Conservation (phyloP, 2,888 invertebrate genomes). For the Parnassius smintheus region DNA sequence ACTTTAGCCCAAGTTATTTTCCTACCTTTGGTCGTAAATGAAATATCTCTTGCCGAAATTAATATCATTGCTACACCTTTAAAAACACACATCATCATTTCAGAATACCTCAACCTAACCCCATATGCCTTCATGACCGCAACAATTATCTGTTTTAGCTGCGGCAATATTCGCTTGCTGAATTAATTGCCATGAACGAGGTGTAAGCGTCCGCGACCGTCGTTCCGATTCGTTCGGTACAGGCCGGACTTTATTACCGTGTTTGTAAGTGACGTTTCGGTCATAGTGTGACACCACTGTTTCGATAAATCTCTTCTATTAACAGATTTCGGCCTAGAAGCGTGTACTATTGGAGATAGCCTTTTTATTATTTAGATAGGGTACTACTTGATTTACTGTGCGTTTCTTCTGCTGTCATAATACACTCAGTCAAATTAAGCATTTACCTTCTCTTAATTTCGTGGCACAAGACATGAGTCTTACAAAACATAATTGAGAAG, state of each 20-base stretch:
- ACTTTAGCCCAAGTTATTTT: no score
- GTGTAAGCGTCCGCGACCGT: constrained; percentile 51
- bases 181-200: constrained; percentile 72
- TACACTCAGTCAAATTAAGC: no score
- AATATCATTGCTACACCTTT: no score
- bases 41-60: no score
- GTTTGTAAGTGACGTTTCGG: constrained; percentile 67
- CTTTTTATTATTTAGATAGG: background rate
- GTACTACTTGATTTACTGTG: no score
- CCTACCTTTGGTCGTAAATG: no score
- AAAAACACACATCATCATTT: background rate
- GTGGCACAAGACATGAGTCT: no score
- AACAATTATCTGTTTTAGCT: constrained; percentile 74
- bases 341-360: constrained; percentile 22
- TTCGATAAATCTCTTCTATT: constrained; percentile 55
- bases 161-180: constrained; percentile 75
- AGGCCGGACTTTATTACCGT: constrained; percentile 54
- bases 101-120: constrained; percentile 3
- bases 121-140: constrained; percentile 37
- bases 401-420: no score
- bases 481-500: no score
- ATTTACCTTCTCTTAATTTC: no score
- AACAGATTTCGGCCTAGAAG: constrained; percentile 39
- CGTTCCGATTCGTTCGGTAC: constrained; percentile 43
- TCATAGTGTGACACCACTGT: constrained; percentile 49